phyloP scores from a whole-genome alignment of 2,113 vertebrate genomes.

The Panthera uncia region DNA sequence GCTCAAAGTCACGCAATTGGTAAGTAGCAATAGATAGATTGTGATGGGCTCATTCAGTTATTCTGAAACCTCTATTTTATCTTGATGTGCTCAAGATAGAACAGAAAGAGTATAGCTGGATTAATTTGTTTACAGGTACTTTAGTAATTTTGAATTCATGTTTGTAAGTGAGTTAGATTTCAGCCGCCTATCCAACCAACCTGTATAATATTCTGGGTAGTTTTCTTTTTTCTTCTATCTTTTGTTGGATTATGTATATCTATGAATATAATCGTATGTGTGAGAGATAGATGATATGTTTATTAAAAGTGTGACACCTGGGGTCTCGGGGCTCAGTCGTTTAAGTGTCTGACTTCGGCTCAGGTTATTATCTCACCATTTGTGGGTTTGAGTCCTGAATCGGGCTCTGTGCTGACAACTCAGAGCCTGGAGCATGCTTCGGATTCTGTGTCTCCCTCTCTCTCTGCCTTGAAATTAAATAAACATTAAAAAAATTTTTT shows the following conservation, averaged over 20 bases:
- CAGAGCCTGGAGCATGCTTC: too few species aligned
- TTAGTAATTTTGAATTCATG: neutral
- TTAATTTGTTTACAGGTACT: neutral
- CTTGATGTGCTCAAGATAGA: neutral
- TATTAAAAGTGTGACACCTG: neutral
- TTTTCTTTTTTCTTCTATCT: neutral
- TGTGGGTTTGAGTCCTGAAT: too few species aligned
- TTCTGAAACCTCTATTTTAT: neutral
- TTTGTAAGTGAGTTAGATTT: neutral
- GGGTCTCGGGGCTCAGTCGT: too few species aligned
- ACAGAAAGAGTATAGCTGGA: neutral
- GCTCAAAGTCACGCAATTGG: neutral
- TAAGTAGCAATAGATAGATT: neutral
- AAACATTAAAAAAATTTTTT: too few species aligned
- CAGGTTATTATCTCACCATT: too few species aligned
- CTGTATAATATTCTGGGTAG: neutral
- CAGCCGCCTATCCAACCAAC: neutral
- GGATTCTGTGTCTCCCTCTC: too few species aligned
- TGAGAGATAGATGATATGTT: neutral
- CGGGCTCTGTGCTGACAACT: too few species aligned
- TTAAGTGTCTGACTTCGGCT: too few species aligned
- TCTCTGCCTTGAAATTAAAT: too few species aligned
- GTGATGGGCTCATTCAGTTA: neutral
- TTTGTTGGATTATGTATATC: neutral
- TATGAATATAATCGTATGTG: neutral